Conservation (phyloP, 2,888 invertebrate species). For the Scaptomyza parva region DNA sequence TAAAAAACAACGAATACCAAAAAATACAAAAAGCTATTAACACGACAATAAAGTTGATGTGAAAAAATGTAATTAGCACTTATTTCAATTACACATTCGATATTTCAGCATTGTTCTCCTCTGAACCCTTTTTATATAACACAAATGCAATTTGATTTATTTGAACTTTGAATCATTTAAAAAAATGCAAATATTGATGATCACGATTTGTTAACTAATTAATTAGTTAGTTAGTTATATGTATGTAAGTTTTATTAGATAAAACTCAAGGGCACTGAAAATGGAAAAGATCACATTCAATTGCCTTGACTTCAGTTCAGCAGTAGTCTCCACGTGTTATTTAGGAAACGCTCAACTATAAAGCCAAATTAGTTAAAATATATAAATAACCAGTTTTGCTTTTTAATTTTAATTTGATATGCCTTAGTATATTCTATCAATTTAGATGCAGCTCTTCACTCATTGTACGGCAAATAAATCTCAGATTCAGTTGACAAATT, state of each 20-base stretch:
- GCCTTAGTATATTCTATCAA: neutral
- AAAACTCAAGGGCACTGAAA: slow-evolving; percentile 54
- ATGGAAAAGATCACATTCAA: slow-evolving; percentile 49
- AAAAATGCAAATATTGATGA: slow-evolving; percentile 48
- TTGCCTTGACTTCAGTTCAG: slow-evolving; percentile 51
- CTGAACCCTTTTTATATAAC: neutral
- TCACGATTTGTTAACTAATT: slow-evolving; percentile 38
- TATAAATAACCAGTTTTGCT: slow-evolving; percentile 55
- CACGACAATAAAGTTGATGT: slow-evolving; percentile 47
- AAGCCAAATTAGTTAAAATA: slow-evolving; percentile 40
- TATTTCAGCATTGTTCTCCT: neutral
- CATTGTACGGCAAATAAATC: neutral
- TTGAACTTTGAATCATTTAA: slow-evolving; percentile 16
- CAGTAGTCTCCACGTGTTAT: slow-evolving; percentile 54
- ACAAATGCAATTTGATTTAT: slow-evolving; percentile 14
- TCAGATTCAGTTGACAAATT: neutral
- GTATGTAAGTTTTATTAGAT: slow-evolving; percentile 47
- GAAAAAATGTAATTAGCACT: slow-evolving; percentile 15
- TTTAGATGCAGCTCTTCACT: neutral
- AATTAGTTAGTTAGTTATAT: slow-evolving; percentile 25
- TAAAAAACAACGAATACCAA: slow-evolving; percentile 1
- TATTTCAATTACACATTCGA: neutral
- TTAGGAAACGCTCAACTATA: slow-evolving; percentile 47
- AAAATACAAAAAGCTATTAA: slow-evolving; percentile 27
- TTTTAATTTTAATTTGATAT: neutral